These are phyloP conservation scores for Cebus imitator DNA, from an alignment of 2,113 vertebrate species.

Conservation along the genomic window DNA sequence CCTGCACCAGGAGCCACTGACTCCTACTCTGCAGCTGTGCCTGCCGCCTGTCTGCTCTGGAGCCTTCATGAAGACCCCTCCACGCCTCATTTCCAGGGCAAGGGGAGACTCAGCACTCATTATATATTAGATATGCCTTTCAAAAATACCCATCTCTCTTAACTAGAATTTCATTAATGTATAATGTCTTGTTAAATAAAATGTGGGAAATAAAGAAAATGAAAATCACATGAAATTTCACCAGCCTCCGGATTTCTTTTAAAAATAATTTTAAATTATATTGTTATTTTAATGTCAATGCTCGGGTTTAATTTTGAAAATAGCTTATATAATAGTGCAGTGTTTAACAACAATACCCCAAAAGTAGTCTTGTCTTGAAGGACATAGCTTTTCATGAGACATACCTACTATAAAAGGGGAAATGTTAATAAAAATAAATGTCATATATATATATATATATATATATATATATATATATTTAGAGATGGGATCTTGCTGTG, in stretches of 20 bases:
- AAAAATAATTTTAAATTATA: background rate
- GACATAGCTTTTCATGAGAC: background rate
- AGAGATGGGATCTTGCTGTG: background rate
- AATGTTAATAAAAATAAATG: too few relatives aligned
- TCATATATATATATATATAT: background rate
- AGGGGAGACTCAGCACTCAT: background rate
- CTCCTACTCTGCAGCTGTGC: accelerated
- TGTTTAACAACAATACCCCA: background rate
- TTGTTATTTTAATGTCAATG: background rate
- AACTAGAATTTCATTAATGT: background rate
- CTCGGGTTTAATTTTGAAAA: background rate
- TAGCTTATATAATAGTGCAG: background rate
- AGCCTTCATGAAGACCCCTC: background rate
- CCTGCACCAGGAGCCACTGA: background rate
- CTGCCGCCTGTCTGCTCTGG: background rate
- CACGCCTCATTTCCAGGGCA: background rate
- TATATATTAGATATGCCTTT: background rate
- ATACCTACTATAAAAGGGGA: background rate
- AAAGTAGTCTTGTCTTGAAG: background rate
- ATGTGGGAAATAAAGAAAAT: background rate
- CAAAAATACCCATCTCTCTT: background rate
- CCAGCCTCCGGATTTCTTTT: background rate
- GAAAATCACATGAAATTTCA: background rate
- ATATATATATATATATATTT: background rate
- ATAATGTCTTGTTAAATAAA: background rate